These are phyloP conservation scores for Malacosoma neustria DNA, from an alignment of 2,888 invertebrate species.

Conservation along the genomic window DNA sequence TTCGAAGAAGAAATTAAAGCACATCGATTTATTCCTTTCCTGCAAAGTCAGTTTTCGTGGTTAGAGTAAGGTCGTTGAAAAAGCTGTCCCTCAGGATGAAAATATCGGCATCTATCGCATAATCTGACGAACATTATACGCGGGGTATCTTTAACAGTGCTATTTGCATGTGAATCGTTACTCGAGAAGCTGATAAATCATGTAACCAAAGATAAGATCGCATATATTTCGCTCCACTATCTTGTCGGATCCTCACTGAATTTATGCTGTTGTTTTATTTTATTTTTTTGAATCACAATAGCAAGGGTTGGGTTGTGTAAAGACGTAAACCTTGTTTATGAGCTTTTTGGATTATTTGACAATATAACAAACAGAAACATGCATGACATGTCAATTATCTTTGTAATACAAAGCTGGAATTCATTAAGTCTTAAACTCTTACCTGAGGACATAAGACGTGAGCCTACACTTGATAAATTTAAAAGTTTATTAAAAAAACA, in stretches of 20 bases:
- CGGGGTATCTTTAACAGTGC: slow-evolving; percentile 2
- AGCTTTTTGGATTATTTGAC: too few species aligned
- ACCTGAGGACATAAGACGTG: too few species aligned
- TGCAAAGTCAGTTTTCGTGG: not conserved
- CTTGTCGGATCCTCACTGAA: not conserved
- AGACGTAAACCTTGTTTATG: too few species aligned
- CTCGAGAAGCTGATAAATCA: slow-evolving; percentile 11
- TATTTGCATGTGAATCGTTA: slow-evolving; percentile 13
- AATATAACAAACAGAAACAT: too few species aligned
- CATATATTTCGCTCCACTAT: not conserved
- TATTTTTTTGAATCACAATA: not conserved
- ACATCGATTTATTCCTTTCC: too few species aligned
- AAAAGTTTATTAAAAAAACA: too few species aligned
- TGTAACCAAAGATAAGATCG: slow-evolving; percentile 5
- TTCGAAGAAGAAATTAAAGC: too few species aligned
- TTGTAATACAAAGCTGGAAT: too few species aligned
- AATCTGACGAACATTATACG: not conserved
- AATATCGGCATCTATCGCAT: not conserved
- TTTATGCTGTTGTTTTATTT: not conserved
- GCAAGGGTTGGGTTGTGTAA: too few species aligned
- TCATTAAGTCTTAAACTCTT: too few species aligned
- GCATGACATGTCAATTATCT: too few species aligned
- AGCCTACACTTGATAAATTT: too few species aligned
- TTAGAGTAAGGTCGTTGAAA: not conserved
- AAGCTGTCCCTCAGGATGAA: not conserved